Percentiles rank a stretch among this genome's conserved stretches.
phyloP scores from a whole-genome alignment of 1,140 invertebrate species.

The Sarcophaga bullata region DNA sequence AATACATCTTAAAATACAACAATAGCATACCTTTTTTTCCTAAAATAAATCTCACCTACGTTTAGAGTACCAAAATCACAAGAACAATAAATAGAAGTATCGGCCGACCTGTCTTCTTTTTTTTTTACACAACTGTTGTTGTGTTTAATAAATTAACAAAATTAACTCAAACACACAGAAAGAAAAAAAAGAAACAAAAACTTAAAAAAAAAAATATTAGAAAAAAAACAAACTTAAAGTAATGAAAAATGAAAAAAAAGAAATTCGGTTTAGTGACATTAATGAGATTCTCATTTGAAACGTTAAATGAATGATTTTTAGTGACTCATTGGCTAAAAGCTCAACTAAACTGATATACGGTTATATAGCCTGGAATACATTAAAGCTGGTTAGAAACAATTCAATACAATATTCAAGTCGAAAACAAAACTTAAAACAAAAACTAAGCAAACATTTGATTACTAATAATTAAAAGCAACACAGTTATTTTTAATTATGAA shows the following conservation, averaged over 20 bases:
- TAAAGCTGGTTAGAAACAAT: slow-evolving; percentile 3
- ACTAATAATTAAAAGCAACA: neutral
- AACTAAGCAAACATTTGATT: slow-evolving; percentile 20
- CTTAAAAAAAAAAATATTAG: neutral
- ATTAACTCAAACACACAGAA: too few species aligned
- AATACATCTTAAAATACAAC: too few species aligned
- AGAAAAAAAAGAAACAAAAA: too few species aligned
- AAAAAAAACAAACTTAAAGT: slow-evolving; percentile 23
- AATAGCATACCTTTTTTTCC: too few species aligned
- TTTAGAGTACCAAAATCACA: too few species aligned
- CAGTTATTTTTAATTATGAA: neutral
- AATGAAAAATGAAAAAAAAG: slow-evolving; percentile 4
- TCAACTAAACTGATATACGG: neutral
- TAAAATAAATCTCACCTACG: too few species aligned
- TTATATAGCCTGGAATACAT: neutral
- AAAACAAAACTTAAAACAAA: slow-evolving; percentile 23
- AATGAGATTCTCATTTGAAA: neutral
- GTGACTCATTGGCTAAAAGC: slow-evolving; percentile 6
- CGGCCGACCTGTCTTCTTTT: too few species aligned
- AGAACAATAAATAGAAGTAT: too few species aligned
- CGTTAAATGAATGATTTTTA: neutral
- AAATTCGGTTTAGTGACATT: slow-evolving; percentile 19
- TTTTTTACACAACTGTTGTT: too few species aligned
- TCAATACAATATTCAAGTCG: neutral
- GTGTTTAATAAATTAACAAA: too few species aligned